Base-by-base conservation (phyloP, 1,140 invertebrate genomes). In the Ips nitidus region DNA sequence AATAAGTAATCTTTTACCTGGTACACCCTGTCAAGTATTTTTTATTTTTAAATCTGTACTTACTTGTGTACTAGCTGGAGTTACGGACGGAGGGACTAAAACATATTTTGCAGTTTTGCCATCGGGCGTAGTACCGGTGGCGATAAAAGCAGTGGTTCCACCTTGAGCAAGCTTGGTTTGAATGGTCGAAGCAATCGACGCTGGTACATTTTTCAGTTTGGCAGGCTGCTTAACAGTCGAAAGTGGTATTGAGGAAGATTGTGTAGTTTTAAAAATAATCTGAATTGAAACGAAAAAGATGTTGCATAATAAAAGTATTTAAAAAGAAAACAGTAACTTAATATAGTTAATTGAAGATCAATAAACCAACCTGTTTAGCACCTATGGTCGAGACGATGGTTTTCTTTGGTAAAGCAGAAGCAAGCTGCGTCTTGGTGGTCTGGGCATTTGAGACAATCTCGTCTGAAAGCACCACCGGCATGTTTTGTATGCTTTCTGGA, bases 401-500 rank as follows among this genome's bases (percentile, higher is more conserved):
- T 38, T 66, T 66, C 41, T 66, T 71, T 3, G 50, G 41, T 5
- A 67, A 22, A 8, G 61, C 22, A 40, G 42, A n/a, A 39, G 56
- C 1, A 1, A 61, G 38, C 38, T 61, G 41, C 6, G 41, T 36
- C 41, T 53, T 39, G 4, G 37, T 7, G 5, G 36, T 57, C 1
- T 37, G 45, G 22, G 41, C 52, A 36, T 6, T 41, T 50, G 36
- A 42, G 41, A 3, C 40, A 7, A 7, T 38, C 41, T 66, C 56
- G 50, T 47, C 63, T 36, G 50, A 71, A 40, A 88, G 85, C 1
- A 88, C 84, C n/a, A 89, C 85, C 0, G 87, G 86, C 85, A 88
- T 87, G 72, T 87, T 86, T 67, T 88, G 86, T 42, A 89, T 87
- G 61, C 75, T 83, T 80, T 88, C 79, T 62, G 87, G 74, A 66